A percentile compares a stretch with the other conserved stretches of the same genome.
phyloP scores from a whole-genome alignment of 2,797 vertebrate species.

The Vireo griseus region DNA sequence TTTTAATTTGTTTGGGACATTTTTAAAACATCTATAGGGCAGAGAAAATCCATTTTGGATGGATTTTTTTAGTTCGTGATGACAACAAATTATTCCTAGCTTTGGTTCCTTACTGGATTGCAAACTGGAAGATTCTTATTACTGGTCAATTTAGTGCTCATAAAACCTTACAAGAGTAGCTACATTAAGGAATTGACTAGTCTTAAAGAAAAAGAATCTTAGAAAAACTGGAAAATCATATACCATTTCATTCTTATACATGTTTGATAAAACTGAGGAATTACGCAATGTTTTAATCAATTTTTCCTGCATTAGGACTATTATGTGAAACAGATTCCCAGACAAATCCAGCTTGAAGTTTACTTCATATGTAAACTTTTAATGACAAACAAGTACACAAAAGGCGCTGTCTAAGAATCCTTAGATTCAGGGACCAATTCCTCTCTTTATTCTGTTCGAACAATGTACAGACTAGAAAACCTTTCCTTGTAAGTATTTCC shows the following conservation, averaged over 20 bases:
- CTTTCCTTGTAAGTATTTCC: not conserved
- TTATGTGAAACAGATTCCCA: not conserved
- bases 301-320: not conserved
- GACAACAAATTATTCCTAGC: not conserved
- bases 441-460: not conserved
- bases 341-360: not conserved
- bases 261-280: not conserved
- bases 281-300: not conserved
- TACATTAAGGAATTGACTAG: not conserved
- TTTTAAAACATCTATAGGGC: not conserved
- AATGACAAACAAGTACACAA: not conserved
- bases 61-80: not conserved
- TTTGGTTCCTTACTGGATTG: not conserved
- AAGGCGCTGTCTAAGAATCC: not conserved
- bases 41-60: not conserved
- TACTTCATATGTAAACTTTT: not conserved
- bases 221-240: not conserved
- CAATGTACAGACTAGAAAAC: not conserved
- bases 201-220: not conserved
- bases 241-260: not conserved
- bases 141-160: not conserved
- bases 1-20: not conserved
- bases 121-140: not conserved
- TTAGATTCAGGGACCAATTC: not conserved
- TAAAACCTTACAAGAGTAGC: not conserved